A percentile compares a stretch with the other conserved stretches of the same genome.
These are phyloP conservation scores for Ephestia elutella DNA, from an alignment of 1,140 invertebrate genomes.

Conservation along the genomic window DNA sequence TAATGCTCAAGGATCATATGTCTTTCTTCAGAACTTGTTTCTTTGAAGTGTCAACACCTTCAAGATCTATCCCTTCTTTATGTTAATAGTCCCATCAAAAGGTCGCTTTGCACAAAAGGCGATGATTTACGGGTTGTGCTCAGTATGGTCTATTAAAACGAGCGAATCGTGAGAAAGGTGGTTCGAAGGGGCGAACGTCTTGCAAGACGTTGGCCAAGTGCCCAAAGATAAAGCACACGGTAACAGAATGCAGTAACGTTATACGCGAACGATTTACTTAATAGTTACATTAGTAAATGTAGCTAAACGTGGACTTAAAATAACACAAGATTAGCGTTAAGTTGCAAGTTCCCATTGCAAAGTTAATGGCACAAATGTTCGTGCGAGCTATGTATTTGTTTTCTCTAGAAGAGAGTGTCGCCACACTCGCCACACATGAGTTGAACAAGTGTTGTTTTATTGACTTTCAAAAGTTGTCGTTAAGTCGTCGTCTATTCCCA, in stretches of 20 bases:
- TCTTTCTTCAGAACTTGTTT: constrained; percentile 51
- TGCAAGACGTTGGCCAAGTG: constrained; percentile 34
- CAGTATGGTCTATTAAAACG: constrained; percentile 61
- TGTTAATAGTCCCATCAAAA: constrained; percentile 61
- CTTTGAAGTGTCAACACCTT: constrained; percentile 67
- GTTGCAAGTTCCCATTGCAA: not conserved
- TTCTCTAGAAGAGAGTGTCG: not conserved
- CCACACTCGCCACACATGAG: too few species aligned
- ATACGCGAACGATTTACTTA: not conserved
- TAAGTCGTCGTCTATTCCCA: too few species aligned
- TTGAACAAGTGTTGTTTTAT: too few species aligned
- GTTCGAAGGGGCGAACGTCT: constrained; percentile 47
- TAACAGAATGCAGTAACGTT: constrained; percentile 2
- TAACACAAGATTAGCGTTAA: not conserved
- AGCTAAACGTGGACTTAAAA: not conserved
- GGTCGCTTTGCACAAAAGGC: constrained; percentile 53
- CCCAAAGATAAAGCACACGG: constrained; percentile 8
- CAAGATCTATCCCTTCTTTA: constrained; percentile 66
- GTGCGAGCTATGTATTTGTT: not conserved
- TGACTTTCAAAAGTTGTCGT: too few species aligned
- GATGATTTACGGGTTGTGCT: constrained; percentile 66
- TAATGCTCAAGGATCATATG: constrained; percentile 4
- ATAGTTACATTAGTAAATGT: not conserved
- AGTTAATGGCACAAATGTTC: not conserved
- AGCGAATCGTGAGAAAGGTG: constrained; percentile 64